Conservation (phyloP, 2,888 invertebrate species). For the Hirtodrosophila duncani region DNA sequence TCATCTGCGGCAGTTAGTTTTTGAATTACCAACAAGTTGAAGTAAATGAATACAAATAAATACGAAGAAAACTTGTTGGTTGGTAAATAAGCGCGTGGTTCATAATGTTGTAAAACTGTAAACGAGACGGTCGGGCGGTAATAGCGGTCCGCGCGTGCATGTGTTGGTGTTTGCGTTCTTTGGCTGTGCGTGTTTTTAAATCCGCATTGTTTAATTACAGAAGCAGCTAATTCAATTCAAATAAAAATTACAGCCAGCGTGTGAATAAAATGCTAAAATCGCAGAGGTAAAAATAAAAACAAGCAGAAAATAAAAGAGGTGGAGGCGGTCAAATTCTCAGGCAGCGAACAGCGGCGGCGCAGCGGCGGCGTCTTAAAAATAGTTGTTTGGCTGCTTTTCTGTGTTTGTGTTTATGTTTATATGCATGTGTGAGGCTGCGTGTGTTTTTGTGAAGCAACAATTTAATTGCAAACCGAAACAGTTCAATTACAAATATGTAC, state of each 20-base stretch:
- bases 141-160: slow-evolving; percentile 24
- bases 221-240: slow-evolving; percentile 28
- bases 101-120: slow-evolving; percentile 35
- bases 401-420: slow-evolving; percentile 47
- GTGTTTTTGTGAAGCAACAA: slow-evolving; percentile 49
- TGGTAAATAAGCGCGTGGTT: slow-evolving; percentile 52
- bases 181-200: slow-evolving; percentile 42
- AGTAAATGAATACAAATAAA: too few species aligned
- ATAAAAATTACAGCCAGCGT: slow-evolving; percentile 26
- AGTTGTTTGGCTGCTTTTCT: slow-evolving; percentile 30
- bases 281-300: slow-evolving; percentile 9
- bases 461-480: slow-evolving; percentile 58
- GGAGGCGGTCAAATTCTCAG: slow-evolving; percentile 36
- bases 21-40: too few species aligned
- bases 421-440: slow-evolving; percentile 7
- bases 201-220: slow-evolving; percentile 40
- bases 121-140: slow-evolving; percentile 29
- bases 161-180: slow-evolving; percentile 28
- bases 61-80: too few species aligned
- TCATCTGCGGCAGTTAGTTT: too few species aligned
- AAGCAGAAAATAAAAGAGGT: slow-evolving; percentile 28
- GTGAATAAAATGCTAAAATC: slow-evolving; percentile 17
- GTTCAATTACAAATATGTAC: slow-evolving; percentile 63
- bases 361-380: slow-evolving; percentile 35
- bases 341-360: slow-evolving; percentile 41